Evolutionary conservation across 2,888 invertebrate genomes (phyloP), one percentile per base, ranked within the genome.

Genomic region (Sicus ferrugineus): DNA sequence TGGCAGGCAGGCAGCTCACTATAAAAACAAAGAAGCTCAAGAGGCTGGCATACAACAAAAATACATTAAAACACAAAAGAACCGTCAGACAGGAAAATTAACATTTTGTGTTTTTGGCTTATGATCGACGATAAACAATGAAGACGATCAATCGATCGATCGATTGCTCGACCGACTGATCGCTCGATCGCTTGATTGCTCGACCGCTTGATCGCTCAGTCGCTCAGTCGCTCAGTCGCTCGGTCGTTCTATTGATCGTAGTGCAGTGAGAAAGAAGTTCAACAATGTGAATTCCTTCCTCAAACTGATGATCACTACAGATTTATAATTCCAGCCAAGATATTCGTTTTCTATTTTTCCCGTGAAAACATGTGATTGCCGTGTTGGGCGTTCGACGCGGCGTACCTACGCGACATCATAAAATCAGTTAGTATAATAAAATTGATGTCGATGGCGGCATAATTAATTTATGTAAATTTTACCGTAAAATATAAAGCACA

Each of bases 401-500:
- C n/a, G 19, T 1, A 11, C 19, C 9, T 3, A 21, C 23, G 23
- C 6, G 21, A 4, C 50, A 52, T 52, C 50, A 21, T 19, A 52
- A 52, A 52, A 52, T 48, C 34, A 21, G 21, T 9, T 21, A 23
- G 50, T 21, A 21, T 23, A 52, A 14, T 52, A 34, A 34, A 34
- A 34, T 34, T 9, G 34, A 52, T 59, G 38, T 38, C 23, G 23
- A 59, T 21, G 19, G 16, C n/a, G 19, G 59, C n/a, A 21, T 38
- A 23, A 19, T 21, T 38, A 19, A 62, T 46, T 62, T 62, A 46
- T 62, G 62, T 62, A 26, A 46, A 62, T 42, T 62, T 42, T n/a
- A 3, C 23, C 23, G 9, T 4, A 23, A 62, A 62, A 26, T 26
- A 11, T 14, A 62, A 62, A 46, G 46, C 28, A 4, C 28, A 3